Evolutionary conservation across 1,140 invertebrate species (phyloP), one percentile per base, ranked within the genome.

Genomic region (Hylaeus anthracinus): DNA sequence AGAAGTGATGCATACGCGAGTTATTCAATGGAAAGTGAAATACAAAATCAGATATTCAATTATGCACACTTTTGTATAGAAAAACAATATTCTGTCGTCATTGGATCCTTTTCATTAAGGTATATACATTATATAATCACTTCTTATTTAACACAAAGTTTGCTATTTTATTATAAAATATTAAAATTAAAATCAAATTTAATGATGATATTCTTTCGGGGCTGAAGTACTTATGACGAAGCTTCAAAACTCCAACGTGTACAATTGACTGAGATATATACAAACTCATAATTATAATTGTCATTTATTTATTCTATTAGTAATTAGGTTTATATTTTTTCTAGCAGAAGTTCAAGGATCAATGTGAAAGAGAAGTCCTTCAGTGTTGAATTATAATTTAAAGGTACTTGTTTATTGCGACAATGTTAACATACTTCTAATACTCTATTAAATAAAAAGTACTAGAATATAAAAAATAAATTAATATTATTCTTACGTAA

Each of bases 181-280:
- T 14, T 61, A 43, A 3, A 15, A 51, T 63, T 67, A 10, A 63
- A 55, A 37, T 5, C 26, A 26, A 26, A 60, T 81, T 53, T 56
- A 74, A 88, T 90, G 89, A 90, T 89, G 88, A 86, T 60, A 70
- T 66, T 73, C 88, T 90, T 90, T 89, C 88, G 88, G 87, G 87
- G 15, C 89, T 90, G 88, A 90, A 26, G 39, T 39, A 72, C 66
- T 88, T 78, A 15, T 88, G 89, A 75, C 3, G 82, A 86, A 76
- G 3, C 48, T 39, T 39, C 0, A 60, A 61, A 79, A 74, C 72
- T 64, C 85, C 87, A 89, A 88, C 86, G 87, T 89, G 82, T 88
- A 85, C 48, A 26, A 51, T 64, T 72, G 80, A 80, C 81, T 71
- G 79, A 85, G 60, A 82, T 53, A 51, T 12, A 72, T 9, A 41